Conservation (phyloP, 2,888 invertebrate species). For the Orthosia gracilis region DNA sequence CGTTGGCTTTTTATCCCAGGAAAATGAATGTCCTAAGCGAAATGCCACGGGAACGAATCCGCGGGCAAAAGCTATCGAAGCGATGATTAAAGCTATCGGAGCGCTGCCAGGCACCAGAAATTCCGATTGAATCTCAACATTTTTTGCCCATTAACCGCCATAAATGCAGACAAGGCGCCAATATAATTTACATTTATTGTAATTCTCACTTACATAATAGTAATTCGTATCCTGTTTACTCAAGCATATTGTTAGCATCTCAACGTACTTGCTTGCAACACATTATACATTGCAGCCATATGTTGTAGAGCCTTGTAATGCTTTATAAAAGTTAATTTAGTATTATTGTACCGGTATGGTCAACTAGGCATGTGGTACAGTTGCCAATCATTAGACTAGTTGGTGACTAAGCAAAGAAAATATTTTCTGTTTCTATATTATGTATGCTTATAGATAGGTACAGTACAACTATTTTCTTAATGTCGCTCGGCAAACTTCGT, state of each 20-base stretch:
- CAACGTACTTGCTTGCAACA: constrained; percentile 43
- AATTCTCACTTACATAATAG: constrained; percentile 33
- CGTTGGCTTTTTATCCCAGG: neutral
- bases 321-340: constrained; percentile 71
- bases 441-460: too few species aligned
- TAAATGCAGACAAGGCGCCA: constrained; percentile 41
- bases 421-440: constrained; percentile 24
- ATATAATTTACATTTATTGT: constrained; percentile 40
- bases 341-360: constrained; percentile 70
- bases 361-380: constrained; percentile 51
- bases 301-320: constrained; percentile 70
- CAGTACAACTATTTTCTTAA: too few species aligned
- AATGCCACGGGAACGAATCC: neutral
- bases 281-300: constrained; percentile 67
- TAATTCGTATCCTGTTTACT: constrained; percentile 56
- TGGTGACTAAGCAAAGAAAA: constrained; percentile 57
- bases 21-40: neutral
- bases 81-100: neutral
- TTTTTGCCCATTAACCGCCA: constrained; percentile 1
- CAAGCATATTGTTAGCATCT: constrained; percentile 62
- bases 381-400: constrained; percentile 40
- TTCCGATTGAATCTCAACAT: neutral
- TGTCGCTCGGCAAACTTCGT: too few species aligned
- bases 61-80: neutral
- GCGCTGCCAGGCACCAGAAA: neutral